Conservation (phyloP, 2,797 vertebrate genomes). For the Echiichthys vipera region DNA sequence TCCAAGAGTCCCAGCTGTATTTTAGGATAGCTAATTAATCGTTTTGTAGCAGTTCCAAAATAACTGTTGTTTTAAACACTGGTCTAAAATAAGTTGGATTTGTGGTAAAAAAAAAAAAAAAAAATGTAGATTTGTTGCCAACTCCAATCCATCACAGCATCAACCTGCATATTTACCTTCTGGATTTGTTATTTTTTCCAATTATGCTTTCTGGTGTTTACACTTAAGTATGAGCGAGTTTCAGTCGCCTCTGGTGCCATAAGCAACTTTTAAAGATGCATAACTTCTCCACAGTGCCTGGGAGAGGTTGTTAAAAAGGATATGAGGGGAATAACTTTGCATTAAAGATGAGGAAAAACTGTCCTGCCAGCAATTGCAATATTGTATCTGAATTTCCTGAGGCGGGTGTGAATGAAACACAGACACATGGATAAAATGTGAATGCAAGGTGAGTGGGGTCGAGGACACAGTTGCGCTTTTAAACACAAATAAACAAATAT, state of each 20-base stretch:
- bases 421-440: conserved; percentile 34
- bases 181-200: background rate
- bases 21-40: background rate
- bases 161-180: background rate
- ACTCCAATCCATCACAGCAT: background rate
- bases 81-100: background rate
- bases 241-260: background rate
- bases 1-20: conserved; percentile 25
- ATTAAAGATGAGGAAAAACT: conserved; percentile 49
- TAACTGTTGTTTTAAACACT: background rate
- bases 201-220: background rate
- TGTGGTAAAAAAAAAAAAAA: background rate
- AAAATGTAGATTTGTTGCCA: background rate
- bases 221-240: background rate
- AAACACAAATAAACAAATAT: background rate
- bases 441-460: no score
- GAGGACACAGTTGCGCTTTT: background rate
- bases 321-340: conserved; percentile 48
- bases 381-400: conserved; percentile 34
- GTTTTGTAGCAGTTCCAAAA: conserved; percentile 6
- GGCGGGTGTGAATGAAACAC: conserved; percentile 41
- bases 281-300: conserved; percentile 20
- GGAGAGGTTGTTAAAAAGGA: conserved; percentile 41
- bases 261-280: conserved; percentile 42
- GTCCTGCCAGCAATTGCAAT: conserved; percentile 27